Evolutionary conservation across 35 echinoderm and acorn worm genomes (phyloP), one percentile per base, ranked within the genome.

Genomic region (Hemicentrotus pulcherrimus): DNA sequence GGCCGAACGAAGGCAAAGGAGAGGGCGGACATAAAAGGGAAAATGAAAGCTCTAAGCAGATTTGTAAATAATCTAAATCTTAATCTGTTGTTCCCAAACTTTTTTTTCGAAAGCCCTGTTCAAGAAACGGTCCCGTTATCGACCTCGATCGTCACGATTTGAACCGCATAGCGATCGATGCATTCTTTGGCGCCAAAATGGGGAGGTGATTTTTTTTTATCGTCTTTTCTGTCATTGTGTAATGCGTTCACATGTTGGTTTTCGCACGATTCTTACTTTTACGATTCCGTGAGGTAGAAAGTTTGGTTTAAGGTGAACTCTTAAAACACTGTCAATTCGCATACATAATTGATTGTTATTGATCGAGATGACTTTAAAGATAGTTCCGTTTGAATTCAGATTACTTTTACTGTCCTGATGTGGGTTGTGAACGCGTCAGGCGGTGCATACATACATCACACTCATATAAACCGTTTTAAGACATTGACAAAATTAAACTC

Each of bases 21-120:
- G 32, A 93, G 46, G 48, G 46, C 10, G 46, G 46, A 92, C 16
- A 50, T 47, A 93, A 93, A 55, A 58, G 46, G n/a, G 7, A 47
- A 93, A 58, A 93, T 46, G 48, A 93, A 93, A 58, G 91, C 15
- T 0, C 45, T 50, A 93, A 93, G 91, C 91, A 93, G 91, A 93
- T 93, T 93, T 93, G 91, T 93, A 93, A 93, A 93, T 93, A 93
- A 93, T 47, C 91, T 47, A 93, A 93, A 93, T 93, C 91, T 93
- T 93, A 93, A 93, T 93, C 91, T 93, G 91, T 93, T 50, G 48
- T 46, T 90, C 18, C 28, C 65, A n/a, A 22, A 78, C 65, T 28
- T 78, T 78, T 78, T 22, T 78, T n/a, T 28, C 65, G n/a, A 78
- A 78, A 78, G 65, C 22, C 65, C 65, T 28, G 22, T 78, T 28